phyloP scores from a whole-genome alignment of 2,113 vertebrate genomes.

The Potamarius usumacintae region DNA sequence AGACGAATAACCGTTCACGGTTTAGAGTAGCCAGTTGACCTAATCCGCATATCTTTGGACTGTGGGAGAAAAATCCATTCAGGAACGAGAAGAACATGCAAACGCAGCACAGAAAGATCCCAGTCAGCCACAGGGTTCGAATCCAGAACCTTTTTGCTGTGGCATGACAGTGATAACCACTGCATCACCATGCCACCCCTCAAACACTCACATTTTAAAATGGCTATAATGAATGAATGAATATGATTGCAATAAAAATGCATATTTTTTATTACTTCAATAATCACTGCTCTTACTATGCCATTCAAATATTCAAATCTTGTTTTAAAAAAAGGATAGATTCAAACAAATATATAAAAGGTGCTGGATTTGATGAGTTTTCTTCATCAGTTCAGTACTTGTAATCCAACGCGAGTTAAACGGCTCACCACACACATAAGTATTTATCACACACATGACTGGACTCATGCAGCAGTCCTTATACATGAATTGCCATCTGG shows the following conservation, averaged over 20 bases:
- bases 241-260: not conserved
- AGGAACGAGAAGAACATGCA: no score
- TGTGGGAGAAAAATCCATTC: no score
- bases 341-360: not conserved
- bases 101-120: no score
- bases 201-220: no score
- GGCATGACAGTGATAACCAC: no score
- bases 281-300: not conserved
- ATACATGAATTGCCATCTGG: constrained; percentile 52
- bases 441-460: constrained; percentile 7
- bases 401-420: not conserved
- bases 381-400: not conserved
- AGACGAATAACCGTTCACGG: no score
- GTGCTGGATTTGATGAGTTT: not conserved
- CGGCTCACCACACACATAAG: not conserved
- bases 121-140: no score
- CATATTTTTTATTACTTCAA: not conserved
- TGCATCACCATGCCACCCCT: no score
- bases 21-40: no score
- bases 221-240: not conserved
- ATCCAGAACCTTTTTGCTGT: no score
- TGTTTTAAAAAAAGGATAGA: not conserved
- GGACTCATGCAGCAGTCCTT: constrained; percentile 22
- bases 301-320: not conserved
- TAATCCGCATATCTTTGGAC: no score